phyloP scores from a whole-genome alignment of 1,140 invertebrate species.

The Macrosteles quadrilineatus region DNA sequence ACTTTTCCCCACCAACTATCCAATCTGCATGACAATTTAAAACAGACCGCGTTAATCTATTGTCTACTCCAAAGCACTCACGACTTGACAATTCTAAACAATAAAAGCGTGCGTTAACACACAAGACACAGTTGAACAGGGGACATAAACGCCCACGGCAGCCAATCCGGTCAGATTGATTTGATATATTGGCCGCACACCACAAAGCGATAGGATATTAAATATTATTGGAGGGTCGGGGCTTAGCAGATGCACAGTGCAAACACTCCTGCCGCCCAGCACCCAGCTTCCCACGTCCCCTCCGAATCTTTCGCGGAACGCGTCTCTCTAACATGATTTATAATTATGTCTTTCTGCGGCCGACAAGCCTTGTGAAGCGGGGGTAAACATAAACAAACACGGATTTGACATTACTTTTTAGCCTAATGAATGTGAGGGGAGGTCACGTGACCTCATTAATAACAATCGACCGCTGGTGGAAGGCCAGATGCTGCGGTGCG shows the following conservation, averaged over 20 bases:
- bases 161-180: slow-evolving; percentile 1
- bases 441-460: slow-evolving; percentile 17
- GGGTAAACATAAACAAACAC: slow-evolving; percentile 26
- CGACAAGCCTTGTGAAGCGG: not conserved
- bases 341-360: slow-evolving; percentile 21
- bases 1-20: no score
- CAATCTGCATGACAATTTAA: no score
- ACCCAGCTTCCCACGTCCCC: not conserved
- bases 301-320: slow-evolving; percentile 16
- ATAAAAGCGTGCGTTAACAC: no score
- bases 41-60: no score
- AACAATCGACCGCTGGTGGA: no score
- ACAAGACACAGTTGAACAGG: not conserved
- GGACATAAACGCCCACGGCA: not conserved
- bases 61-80: no score
- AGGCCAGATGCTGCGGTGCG: no score
- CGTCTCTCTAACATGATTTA: slow-evolving; percentile 17
- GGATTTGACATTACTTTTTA: slow-evolving; percentile 24
- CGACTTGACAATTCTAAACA: no score
- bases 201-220: slow-evolving; percentile 24
- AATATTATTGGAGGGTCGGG: slow-evolving; percentile 18
- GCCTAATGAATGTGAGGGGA: slow-evolving; percentile 18
- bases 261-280: not conserved
- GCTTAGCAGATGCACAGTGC: not conserved
- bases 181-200: slow-evolving; percentile 10